Conservation (phyloP, 1,140 invertebrate species). For the Charaxes varanes region DNA sequence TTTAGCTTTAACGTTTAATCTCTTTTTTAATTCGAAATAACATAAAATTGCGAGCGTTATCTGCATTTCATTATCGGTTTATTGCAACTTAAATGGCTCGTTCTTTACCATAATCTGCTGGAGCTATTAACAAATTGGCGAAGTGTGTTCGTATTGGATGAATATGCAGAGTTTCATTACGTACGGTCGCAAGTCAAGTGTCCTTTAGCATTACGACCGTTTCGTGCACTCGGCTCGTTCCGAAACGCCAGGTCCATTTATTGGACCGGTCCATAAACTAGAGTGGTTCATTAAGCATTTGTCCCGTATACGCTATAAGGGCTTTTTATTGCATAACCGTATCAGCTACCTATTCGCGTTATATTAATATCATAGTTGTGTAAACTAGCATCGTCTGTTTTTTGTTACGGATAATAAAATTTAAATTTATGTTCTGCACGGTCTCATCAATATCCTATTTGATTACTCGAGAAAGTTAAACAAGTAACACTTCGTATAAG, state of each 20-base stretch:
- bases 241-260: constrained; percentile 51
- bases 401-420: constrained; percentile 37
- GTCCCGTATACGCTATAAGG: constrained; percentile 30
- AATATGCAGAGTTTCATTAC: constrained; percentile 55
- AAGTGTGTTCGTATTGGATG: constrained; percentile 34
- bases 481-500: too few relatives aligned
- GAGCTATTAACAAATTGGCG: constrained; percentile 35
- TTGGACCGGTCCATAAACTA: constrained; percentile 60
- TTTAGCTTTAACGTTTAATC: not conserved
- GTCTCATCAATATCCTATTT: constrained; percentile 32
- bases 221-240: constrained; percentile 41
- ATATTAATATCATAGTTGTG: constrained; percentile 15
- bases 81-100: constrained; percentile 25
- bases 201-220: constrained; percentile 54
- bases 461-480: too few relatives aligned
- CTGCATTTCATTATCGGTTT: constrained; percentile 20
- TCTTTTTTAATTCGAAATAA: constrained; percentile 7
- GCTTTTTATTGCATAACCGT: constrained; percentile 60
- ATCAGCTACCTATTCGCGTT: constrained; percentile 21
- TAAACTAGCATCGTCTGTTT: constrained; percentile 1
- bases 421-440: constrained; percentile 37
- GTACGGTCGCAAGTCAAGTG: constrained; percentile 42
- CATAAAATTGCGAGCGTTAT: constrained; percentile 13
- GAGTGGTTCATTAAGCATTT: constrained; percentile 64
- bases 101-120: constrained; percentile 24